A percentile compares a stretch with the other conserved stretches of the same genome.
Evolutionary conservation across 2,888 invertebrate genomes (phyloP).

Genomic region (Melanostoma mellinum): DNA sequence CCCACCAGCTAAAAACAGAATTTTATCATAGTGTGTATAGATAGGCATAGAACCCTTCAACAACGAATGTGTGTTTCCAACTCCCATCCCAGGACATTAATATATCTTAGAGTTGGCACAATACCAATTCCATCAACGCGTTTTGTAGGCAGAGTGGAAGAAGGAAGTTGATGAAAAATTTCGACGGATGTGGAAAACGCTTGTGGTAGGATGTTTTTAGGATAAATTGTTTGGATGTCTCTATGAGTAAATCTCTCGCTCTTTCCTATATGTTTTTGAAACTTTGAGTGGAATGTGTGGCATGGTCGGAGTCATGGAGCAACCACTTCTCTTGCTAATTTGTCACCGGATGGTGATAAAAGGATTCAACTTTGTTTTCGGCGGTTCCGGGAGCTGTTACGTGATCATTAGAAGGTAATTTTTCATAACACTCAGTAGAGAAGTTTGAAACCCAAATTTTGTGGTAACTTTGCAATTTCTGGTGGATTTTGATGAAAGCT

Average conservation of each 20-base stretch:
- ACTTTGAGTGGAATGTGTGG: slow-evolving; percentile 12
- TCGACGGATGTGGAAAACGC: slow-evolving; percentile 42
- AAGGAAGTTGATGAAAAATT: slow-evolving; percentile 48
- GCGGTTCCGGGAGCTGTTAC: slow-evolving; percentile 7
- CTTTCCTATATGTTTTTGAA: neutral
- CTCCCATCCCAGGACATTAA: slow-evolving; percentile 3
- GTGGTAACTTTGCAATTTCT: slow-evolving; percentile 15
- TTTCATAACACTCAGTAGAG: slow-evolving; percentile 28
- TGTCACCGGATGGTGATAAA: slow-evolving; percentile 65
- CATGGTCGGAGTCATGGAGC: slow-evolving; percentile 8
- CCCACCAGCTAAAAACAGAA: slow-evolving; percentile 7
- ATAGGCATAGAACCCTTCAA: slow-evolving; percentile 34
- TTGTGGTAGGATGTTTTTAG: slow-evolving; percentile 41
- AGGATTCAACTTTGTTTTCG: slow-evolving; percentile 44
- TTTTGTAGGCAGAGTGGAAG: slow-evolving; percentile 25
- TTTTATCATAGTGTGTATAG: slow-evolving; percentile 16
- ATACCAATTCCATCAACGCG: slow-evolving; percentile 17
- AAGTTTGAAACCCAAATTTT: slow-evolving; percentile 20
- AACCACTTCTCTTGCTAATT: slow-evolving; percentile 51
- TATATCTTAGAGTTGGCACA: slow-evolving; percentile 21
- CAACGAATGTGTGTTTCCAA: slow-evolving; percentile 15
- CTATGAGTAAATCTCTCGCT: neutral
- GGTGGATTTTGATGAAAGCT: slow-evolving; percentile 13
- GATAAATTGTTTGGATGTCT: slow-evolving; percentile 47
- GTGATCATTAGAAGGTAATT: slow-evolving; percentile 55